A percentile compares a stretch with the other conserved stretches of the same genome.
phyloP scores from a whole-genome alignment of 2,888 invertebrate genomes.

The Agrochola litura region DNA sequence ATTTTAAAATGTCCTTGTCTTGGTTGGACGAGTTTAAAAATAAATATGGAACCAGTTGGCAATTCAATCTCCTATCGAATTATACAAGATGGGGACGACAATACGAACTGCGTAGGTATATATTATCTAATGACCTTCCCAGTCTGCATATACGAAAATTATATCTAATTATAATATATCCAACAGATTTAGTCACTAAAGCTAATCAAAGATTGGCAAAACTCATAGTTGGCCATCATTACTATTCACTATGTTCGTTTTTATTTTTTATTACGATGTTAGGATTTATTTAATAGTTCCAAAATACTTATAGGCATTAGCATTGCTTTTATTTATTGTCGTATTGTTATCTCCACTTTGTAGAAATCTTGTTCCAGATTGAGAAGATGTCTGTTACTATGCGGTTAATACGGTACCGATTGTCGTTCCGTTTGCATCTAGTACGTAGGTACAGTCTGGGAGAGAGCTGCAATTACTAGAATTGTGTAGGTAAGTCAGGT shows the following conservation, averaged over 20 bases:
- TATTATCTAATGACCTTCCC: neutral
- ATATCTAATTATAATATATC: neutral
- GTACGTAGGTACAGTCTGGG: neutral
- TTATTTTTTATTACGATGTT: too few species aligned
- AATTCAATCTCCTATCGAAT: neutral
- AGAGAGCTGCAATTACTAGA: constrained; percentile 1
- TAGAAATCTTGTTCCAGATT: neutral
- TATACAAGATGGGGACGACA: neutral
- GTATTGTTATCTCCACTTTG: neutral
- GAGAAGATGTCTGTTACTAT: neutral
- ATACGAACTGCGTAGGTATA: neutral
- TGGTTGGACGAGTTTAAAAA: neutral
- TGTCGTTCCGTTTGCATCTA: neutral
- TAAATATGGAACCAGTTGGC: neutral
- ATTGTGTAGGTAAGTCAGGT: neutral
- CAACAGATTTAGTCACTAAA: neutral
- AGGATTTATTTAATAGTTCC: neutral
- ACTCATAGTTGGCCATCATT: neutral
- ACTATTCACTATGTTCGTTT: neutral
- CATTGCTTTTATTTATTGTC: neutral
- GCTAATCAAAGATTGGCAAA: too few species aligned
- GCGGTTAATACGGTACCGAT: neutral
- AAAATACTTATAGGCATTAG: neutral
- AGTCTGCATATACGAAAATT: neutral
- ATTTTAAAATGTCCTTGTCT: neutral